Evolutionary conservation across 2,888 invertebrate genomes (phyloP).

Genomic region (Macrosoma leucophasiata): DNA sequence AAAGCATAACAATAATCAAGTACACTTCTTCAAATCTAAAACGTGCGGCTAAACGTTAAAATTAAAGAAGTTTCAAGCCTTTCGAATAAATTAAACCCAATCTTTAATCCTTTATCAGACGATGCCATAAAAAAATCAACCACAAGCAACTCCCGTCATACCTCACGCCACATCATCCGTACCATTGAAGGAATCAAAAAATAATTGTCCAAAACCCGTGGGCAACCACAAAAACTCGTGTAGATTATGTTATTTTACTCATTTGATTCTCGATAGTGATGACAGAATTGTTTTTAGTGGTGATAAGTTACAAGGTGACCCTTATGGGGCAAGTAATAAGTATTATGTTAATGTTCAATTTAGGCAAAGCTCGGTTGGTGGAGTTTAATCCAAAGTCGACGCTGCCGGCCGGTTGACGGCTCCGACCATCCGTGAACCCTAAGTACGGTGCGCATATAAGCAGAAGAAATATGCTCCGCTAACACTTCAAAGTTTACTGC

Average conservation of each 20-base stretch:
- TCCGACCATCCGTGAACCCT: conserved; percentile 54
- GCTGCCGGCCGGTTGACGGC: conserved; percentile 47
- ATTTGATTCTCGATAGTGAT: conserved; percentile 39
- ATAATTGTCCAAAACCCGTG: conserved; percentile 53
- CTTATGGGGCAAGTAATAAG: conserved; percentile 20
- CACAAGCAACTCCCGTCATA: no score
- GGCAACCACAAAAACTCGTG: conserved; percentile 53
- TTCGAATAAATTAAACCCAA: no score
- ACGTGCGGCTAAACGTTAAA: no score
- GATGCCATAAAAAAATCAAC: no score
- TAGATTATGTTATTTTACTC: conserved; percentile 45
- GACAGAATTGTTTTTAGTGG: conserved; percentile 20
- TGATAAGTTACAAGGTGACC: conserved; percentile 19
- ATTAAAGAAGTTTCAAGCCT: no score
- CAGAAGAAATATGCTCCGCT: no score
- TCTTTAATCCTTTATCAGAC: no score
- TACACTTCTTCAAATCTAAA: no score
- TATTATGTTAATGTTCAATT: conserved; percentile 4
- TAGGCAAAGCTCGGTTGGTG: conserved; percentile 27
- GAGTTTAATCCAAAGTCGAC: conserved; percentile 44
- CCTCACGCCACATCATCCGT: conserved; percentile 20
- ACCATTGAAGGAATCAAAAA: conserved; percentile 45
- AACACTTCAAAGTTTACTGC: no score
- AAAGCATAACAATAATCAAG: no score
- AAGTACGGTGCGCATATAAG: conserved; percentile 43